phyloP scores from a whole-genome alignment of 2,113 vertebrate species.

The Oreochromis aureus region DNA sequence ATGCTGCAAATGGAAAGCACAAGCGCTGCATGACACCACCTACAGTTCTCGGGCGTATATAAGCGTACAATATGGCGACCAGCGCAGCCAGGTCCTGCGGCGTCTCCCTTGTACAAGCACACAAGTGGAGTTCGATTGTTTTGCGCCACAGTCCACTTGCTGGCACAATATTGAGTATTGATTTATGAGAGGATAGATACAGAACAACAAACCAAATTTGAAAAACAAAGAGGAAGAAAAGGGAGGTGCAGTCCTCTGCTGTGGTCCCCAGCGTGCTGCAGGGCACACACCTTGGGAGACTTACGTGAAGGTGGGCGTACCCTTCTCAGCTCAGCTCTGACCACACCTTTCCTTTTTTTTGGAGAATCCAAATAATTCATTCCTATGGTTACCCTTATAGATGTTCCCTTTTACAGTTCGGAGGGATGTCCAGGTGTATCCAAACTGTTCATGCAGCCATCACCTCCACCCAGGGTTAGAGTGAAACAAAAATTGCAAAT shows the following conservation, averaged over 20 bases:
- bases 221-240: not conserved
- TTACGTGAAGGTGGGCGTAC: not conserved
- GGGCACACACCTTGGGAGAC: not conserved
- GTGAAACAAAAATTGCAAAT: not conserved
- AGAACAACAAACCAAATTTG: not conserved
- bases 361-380: not conserved
- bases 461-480: not conserved
- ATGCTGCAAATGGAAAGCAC: conserved; percentile 33
- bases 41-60: not conserved
- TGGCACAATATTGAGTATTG: not conserved
- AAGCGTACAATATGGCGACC: conserved; percentile 16
- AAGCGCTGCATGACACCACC: not conserved
- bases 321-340: not conserved
- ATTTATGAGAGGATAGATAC: not conserved
- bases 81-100: conserved; percentile 4
- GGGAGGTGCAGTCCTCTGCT: not conserved
- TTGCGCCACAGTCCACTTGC: conserved; percentile 16
- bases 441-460: not conserved
- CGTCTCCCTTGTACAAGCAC: conserved; percentile 9
- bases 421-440: not conserved
- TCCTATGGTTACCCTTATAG: not conserved
- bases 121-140: not conserved
- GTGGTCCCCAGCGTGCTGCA: conserved; percentile 22
- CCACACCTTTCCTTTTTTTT: not conserved
- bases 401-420: conserved; percentile 26